Conservation (phyloP, 2,888 invertebrate species). For the Microchrysa polita region DNA sequence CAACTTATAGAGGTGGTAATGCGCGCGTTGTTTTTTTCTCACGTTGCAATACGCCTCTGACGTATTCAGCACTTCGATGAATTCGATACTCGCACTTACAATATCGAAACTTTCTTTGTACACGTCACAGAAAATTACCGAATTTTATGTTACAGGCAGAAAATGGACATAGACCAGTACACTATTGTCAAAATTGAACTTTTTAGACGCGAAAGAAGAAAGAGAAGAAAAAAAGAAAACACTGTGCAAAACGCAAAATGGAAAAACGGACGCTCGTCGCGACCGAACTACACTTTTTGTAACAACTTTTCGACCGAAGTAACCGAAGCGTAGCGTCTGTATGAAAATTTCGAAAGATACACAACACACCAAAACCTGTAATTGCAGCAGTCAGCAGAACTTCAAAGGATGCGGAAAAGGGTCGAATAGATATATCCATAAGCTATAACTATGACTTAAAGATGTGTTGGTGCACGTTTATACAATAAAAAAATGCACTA, state of each 20-base stretch:
- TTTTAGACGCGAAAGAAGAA: background rate
- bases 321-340: background rate
- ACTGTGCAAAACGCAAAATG: background rate
- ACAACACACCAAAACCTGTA: no score
- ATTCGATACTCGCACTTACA: constrained; percentile 31
- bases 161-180: background rate
- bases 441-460: no score
- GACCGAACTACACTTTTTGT: background rate
- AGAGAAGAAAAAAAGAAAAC: background rate
- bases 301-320: background rate
- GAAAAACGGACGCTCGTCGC: background rate
- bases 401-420: no score
- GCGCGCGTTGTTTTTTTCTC: background rate
- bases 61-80: background rate
- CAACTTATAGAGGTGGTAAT: background rate
- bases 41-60: background rate
- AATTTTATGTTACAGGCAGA: no score
- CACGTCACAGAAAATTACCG: constrained; percentile 26
- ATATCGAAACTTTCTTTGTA: constrained; percentile 42
- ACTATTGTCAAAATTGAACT: background rate
- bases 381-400: no score
- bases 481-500: no score
- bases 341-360: background rate
- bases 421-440: no score
- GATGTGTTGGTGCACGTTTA: no score